These are phyloP conservation scores for Channa striata DNA, from an alignment of 2,797 vertebrate species.

Conservation along the genomic window DNA sequence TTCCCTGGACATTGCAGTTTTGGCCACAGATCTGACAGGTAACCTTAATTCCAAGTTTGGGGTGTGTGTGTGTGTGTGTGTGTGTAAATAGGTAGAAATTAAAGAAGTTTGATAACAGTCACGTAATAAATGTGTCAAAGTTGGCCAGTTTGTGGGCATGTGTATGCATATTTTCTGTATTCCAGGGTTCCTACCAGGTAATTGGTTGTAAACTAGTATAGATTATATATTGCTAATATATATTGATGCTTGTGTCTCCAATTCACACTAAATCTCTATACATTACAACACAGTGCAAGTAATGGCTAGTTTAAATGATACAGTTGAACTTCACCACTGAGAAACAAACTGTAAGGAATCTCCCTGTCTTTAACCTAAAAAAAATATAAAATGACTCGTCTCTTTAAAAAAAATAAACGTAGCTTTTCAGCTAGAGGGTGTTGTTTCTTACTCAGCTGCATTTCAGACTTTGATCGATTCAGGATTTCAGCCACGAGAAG, in stretches of 20 bases:
- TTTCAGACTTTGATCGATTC: conserved; percentile 21
- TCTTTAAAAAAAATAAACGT: conserved; percentile 6
- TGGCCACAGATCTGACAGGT: not conserved
- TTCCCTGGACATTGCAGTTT: not conserved
- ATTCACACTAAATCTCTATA: not conserved
- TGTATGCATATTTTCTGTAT: not conserved
- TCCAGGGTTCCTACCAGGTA: conserved; percentile 13
- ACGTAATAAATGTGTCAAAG: conserved; percentile 7
- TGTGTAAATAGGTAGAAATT: no score
- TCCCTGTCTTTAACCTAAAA: not conserved
- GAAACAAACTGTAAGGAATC: not conserved
- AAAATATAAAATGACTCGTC: conserved; percentile 1
- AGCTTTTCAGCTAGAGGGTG: conserved; percentile 10
- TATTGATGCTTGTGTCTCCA: not conserved
- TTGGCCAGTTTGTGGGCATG: not conserved
- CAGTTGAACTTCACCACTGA: not conserved
- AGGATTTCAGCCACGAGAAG: conserved; percentile 20
- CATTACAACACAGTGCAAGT: not conserved
- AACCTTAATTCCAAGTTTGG: conserved; percentile 7
- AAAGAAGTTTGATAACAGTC: conserved; percentile 26
- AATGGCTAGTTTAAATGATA: not conserved
- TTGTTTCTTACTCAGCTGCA: conserved; percentile 19
- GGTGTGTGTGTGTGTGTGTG: conserved; percentile 13
- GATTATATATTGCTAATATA: no score
- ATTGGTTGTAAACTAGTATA: not conserved